A percentile compares a stretch with the other conserved stretches of the same genome.
Conservation (phyloP, 2,797 vertebrate genomes). For the Denticeps clupeoides region DNA sequence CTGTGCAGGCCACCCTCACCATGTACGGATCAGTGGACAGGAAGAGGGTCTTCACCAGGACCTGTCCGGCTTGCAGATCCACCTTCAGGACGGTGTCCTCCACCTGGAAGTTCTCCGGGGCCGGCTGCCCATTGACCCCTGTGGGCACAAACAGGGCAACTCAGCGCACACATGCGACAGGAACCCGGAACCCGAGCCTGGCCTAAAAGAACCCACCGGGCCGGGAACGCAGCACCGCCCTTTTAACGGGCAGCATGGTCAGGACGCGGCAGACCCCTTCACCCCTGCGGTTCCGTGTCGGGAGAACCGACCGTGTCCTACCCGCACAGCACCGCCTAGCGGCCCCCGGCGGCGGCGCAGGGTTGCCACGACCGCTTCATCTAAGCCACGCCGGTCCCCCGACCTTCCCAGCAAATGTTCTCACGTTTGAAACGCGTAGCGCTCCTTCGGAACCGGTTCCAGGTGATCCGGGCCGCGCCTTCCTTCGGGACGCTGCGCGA, state of each 20-base stretch:
- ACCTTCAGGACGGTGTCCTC: conserved; percentile 58
- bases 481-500: too few relatives aligned
- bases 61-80: conserved; percentile 62
- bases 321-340: too few relatives aligned
- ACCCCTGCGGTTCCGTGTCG: too few relatives aligned
- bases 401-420: too few relatives aligned
- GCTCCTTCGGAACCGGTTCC: too few relatives aligned
- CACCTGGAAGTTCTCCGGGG: conserved; percentile 71
- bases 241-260: conserved; percentile 43
- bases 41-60: conserved; percentile 71
- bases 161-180: not conserved
- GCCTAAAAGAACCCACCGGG: conserved; percentile 54
- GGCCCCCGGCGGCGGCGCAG: too few relatives aligned
- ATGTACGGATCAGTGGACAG: conserved; percentile 97
- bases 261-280: too few relatives aligned
- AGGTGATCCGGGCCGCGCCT: too few relatives aligned
- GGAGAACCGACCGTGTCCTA: too few relatives aligned
- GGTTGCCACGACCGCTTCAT: too few relatives aligned
- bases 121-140: conserved; percentile 73
- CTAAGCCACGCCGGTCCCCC: too few relatives aligned
- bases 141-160: not conserved
- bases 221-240: conserved; percentile 52
- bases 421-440: too few relatives aligned
- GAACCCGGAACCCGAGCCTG: not conserved
- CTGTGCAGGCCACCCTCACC: conserved; percentile 65